Base-by-base conservation (phyloP, 2,113 vertebrate genomes). In the Climacteris rufus region DNA sequence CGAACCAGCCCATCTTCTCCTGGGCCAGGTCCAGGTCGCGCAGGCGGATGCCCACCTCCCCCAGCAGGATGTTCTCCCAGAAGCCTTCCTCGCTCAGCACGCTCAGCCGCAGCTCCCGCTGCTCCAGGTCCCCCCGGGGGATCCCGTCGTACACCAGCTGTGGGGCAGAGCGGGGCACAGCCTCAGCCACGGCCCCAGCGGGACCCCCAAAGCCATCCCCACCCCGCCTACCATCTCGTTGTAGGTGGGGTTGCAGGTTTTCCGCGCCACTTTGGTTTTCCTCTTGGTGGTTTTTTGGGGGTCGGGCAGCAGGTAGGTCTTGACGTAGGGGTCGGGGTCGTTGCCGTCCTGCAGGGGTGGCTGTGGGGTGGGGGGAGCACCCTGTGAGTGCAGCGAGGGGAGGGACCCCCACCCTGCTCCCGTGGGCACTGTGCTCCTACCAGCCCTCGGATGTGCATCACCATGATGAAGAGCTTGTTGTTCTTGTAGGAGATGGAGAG, bases 231-330 rank as follows among this genome's bases (percentile, higher is more conserved):
- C 99, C 99, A 99, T 99, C 97, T 99, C 99, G 18, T 99, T 99
- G 97, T 99, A 99, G 47, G 99, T 99, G 68, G 99, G 99, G 97
- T 99, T 99, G 97, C 99, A 99, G 69, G 99, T 99, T 97, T 99
- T 99, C 15, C 99, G 98, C 10, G 99, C 99, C 20, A 99, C 99
- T 98, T 99, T 99, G 68, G 99, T 99, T 98, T 99, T 99, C 97
- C 99, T 99, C 96, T 99, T 99, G 84, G 99, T 99, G 61, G 98
- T 99, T 98, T 99, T 99, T 72, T 99, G 99, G 40, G 99, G 99
- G 97, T 99, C 99, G 0, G 99, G 99, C 82, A 99, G 98, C 64
- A 99, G 98, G 96, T 99, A 99, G 77, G 99, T 98, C 97, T 99
- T 99, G 88, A 99, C 99, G 1, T 99, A 99, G 7, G 99, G 99